phyloP scores from a whole-genome alignment of 2,888 invertebrate species.

The Vanessa cardui region DNA sequence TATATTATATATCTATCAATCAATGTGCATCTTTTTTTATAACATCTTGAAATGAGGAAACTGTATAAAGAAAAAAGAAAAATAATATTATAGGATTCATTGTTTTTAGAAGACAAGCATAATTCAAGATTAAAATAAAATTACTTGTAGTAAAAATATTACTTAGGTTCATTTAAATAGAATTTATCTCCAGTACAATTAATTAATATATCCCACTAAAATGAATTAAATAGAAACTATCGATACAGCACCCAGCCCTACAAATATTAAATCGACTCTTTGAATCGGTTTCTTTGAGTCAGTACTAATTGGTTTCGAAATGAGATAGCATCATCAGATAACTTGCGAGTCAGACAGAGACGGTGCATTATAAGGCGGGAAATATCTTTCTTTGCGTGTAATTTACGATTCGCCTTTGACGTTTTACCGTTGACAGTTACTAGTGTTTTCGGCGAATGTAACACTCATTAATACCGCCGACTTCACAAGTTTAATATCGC shows the following conservation, averaged over 20 bases:
- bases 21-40: no score
- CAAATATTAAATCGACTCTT: slow-evolving; percentile 42
- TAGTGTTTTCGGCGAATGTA: slow-evolving; percentile 68
- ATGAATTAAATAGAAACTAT: background rate
- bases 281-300: slow-evolving; percentile 49
- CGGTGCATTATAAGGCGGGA: slow-evolving; percentile 46
- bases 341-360: slow-evolving; percentile 48
- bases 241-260: slow-evolving; percentile 36
- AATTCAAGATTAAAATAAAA: no score
- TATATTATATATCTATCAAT: no score
- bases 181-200: background rate
- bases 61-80: no score
- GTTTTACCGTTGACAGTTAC: slow-evolving; percentile 60
- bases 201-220: background rate
- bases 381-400: slow-evolving; percentile 69
- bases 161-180: no score
- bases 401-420: slow-evolving; percentile 61
- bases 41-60: no score
- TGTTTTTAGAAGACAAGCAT: no score
- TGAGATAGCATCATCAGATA: slow-evolving; percentile 34
- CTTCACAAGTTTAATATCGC: slow-evolving; percentile 56
- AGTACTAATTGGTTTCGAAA: slow-evolving; percentile 48
- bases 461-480: slow-evolving; percentile 69
- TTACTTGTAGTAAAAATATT: no score
- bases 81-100: no score